phyloP scores from a whole-genome alignment of 2,888 invertebrate species.

The Drepana falcataria region DNA sequence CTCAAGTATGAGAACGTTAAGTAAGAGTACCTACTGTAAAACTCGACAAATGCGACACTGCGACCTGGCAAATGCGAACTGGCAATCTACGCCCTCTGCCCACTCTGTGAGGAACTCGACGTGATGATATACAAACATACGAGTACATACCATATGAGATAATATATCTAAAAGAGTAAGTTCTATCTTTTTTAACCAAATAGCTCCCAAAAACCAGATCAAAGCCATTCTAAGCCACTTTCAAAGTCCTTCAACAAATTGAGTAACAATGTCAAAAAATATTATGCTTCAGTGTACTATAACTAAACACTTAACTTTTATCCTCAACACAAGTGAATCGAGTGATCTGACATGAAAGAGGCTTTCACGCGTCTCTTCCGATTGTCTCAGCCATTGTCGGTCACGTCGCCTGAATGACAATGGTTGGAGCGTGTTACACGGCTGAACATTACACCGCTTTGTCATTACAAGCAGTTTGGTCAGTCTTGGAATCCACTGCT shows the following conservation, averaged over 20 bases:
- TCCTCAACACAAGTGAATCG: conserved; percentile 11
- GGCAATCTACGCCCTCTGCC: no score
- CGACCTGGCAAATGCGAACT: no score
- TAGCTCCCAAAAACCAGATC: background rate
- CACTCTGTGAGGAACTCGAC: no score
- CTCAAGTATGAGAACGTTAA: no score
- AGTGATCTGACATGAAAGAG: conserved; percentile 38
- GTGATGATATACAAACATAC: no score
- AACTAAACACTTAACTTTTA: background rate
- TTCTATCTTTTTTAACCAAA: no score
- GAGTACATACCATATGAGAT: no score
- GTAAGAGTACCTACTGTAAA: no score
- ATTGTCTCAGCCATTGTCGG: conserved; percentile 40
- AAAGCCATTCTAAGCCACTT: background rate
- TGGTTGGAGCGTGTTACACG: conserved; percentile 57
- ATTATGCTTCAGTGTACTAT: background rate
- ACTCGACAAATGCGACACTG: no score
- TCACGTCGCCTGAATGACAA: conserved; percentile 50
- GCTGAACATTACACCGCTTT: conserved; percentile 35
- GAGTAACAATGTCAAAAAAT: background rate
- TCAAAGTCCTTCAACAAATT: background rate
- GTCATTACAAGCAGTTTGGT: conserved; percentile 44
- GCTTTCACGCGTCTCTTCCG: conserved; percentile 41
- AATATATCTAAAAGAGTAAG: no score
- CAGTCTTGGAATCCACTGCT: conserved; percentile 28